phyloP scores from a whole-genome alignment of 2,113 vertebrate genomes.

The Psophia crepitans region DNA sequence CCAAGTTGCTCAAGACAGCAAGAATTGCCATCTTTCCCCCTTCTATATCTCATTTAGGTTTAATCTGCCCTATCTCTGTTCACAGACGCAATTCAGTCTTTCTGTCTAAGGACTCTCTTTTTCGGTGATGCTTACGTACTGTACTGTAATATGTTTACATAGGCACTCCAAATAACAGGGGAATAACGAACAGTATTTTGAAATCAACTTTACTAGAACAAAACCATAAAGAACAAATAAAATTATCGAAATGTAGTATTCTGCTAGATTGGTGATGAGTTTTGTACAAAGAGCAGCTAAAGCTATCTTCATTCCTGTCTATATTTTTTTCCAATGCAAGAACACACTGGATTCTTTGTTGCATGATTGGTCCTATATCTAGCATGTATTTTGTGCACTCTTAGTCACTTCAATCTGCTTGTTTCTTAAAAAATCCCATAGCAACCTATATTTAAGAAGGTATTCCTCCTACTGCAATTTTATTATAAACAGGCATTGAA shows the following conservation, averaged over 20 bases:
- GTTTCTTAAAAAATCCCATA: background rate
- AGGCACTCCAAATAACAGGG: background rate
- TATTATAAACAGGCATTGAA: background rate
- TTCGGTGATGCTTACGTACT: background rate
- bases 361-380: background rate
- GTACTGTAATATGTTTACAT: background rate
- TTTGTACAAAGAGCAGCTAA: background rate
- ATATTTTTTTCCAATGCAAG: background rate
- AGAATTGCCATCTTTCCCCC: background rate
- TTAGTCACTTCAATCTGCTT: background rate
- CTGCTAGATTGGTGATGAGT: too few relatives aligned
- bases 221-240: background rate
- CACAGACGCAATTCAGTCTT: background rate
- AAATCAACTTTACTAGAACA: background rate
- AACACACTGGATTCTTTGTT: background rate
- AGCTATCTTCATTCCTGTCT: background rate
- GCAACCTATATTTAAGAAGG: background rate
- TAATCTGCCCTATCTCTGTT: background rate
- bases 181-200: background rate
- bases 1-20: background rate
- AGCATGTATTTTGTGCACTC: background rate
- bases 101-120: too few relatives aligned
- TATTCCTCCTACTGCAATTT: background rate
- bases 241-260: background rate
- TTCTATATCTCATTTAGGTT: background rate